Base-by-base conservation (phyloP, 2,113 vertebrate genomes). In the Lophius piscatorius region DNA sequence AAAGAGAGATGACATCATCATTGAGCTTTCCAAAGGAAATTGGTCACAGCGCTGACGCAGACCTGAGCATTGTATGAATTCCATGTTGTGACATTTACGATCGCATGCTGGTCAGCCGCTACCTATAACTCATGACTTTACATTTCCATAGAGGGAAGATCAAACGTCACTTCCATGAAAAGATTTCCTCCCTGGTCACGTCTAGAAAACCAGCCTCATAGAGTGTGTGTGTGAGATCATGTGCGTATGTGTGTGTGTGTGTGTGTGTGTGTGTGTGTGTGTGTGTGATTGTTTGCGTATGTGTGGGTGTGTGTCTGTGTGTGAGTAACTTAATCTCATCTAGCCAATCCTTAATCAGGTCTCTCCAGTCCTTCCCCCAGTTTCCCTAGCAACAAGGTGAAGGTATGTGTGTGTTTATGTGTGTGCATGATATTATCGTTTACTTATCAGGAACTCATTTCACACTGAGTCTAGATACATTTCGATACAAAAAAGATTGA, bases 291-390 rank as follows among this genome's bases (percentile, higher is more conserved):
- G 28, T 36, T 39, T 47, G 29, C 44, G 47, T 58, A 44, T 23
- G 60, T 33, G 33, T 50, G 54, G 6, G 20, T 18, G 24, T 10
- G 39, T 6, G 18, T 9, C 16, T 14, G 18, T 4, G 34, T 8
- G 26, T 14, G 34, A 3, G 24, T 6, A 21, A 47, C 35, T 62
- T 81, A 64, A 76, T 84, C 77, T 80, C 64, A 76, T 85, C 61
- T 54, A 70, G 50, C 62, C 75, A 76, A 62, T 71, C 40, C 67
- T 81, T 82, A 83, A 90, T 85, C 86, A 83, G 70, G 21, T 28
- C 38, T 42, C 45, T 48, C 45, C 84, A 83, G 81, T 54, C 44
- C 63, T 80, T 74, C 62, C 70, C 56, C 52, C 63, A 14, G 70
- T 86, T 85, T 86, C 86, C 75, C 26, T 63, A 42, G 70, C 44